Evolutionary conservation across 2,888 invertebrate genomes (phyloP).

Genomic region (Argyresthia albistria): DNA sequence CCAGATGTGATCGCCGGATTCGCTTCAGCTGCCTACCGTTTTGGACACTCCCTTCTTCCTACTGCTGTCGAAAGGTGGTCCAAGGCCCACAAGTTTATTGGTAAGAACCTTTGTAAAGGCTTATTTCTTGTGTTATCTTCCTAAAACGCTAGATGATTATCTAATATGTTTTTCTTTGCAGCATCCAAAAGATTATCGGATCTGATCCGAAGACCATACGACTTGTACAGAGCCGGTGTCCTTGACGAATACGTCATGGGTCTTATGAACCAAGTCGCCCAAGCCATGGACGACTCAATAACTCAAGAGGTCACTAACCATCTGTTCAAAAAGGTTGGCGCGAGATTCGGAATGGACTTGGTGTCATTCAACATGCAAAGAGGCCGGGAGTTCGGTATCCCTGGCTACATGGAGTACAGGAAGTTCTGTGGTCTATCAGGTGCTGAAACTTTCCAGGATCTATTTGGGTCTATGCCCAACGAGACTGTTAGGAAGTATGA

Average conservation of each 20-base stretch:
- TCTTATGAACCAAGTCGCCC: constrained; percentile 93
- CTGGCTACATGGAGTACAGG: constrained; percentile 94
- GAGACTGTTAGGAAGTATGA: constrained; percentile 87
- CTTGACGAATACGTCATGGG: constrained; percentile 95
- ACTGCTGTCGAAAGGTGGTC: constrained; percentile 95
- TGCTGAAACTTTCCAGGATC: constrained; percentile 83
- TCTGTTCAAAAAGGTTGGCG: constrained; percentile 86
- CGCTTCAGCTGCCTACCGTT: constrained; percentile 93
- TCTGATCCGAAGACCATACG: constrained; percentile 90
- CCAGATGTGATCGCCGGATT: constrained; percentile 92
- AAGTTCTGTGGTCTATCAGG: constrained; percentile 90
- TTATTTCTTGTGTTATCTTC: neutral
- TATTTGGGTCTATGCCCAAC: constrained; percentile 91
- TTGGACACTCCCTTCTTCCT: constrained; percentile 91
- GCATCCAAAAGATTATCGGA: constrained; percentile 92
- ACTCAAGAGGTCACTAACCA: constrained; percentile 93
- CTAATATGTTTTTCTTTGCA: constrained; percentile 36
- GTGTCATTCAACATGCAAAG: constrained; percentile 95
- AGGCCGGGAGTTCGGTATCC: constrained; percentile 91
- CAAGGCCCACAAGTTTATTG: constrained; percentile 94
- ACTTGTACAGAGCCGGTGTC: constrained; percentile 91
- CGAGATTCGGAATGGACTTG: constrained; percentile 88
- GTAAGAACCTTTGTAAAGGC: constrained; percentile 46
- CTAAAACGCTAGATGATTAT: neutral
- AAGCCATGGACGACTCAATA: constrained; percentile 95